A percentile compares a stretch with the other conserved stretches of the same genome.
phyloP scores from a whole-genome alignment of 2,888 invertebrate genomes.

The Holacanthella duospinosa region DNA sequence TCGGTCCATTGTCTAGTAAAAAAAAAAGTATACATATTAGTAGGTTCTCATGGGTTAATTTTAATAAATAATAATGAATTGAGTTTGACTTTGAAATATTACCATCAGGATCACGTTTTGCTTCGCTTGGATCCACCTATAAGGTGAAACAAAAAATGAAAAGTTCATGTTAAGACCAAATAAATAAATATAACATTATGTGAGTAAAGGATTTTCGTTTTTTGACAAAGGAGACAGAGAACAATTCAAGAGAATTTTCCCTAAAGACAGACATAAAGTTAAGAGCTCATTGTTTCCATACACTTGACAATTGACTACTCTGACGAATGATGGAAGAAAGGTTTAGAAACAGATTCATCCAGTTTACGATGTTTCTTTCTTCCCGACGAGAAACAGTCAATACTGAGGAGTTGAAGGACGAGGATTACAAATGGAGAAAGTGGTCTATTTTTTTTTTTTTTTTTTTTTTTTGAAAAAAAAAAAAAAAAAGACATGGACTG shows the following conservation, averaged over 20 bases:
- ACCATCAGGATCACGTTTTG: slow-evolving; percentile 66
- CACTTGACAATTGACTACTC: too few species aligned
- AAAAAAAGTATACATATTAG: not conserved
- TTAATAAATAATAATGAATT: not conserved
- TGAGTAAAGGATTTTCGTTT: not conserved
- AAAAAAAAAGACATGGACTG: too few species aligned
- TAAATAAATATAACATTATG: not conserved
- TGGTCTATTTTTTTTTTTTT: not conserved
- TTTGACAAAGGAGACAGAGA: not conserved
- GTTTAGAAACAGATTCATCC: too few species aligned
- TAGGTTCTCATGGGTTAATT: not conserved
- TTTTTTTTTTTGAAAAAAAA: too few species aligned
- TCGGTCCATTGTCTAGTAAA: slow-evolving; percentile 60
- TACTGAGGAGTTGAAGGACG: not conserved
- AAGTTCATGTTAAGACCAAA: not conserved
- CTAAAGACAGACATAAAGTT: not conserved
- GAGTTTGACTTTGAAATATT: slow-evolving; percentile 13
- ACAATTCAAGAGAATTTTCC: not conserved
- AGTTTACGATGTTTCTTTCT: too few species aligned
- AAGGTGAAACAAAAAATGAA: slow-evolving; percentile 6
- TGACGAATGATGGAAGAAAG: too few species aligned
- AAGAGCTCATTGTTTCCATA: slow-evolving; percentile 6
- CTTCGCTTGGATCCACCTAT: slow-evolving; percentile 81
- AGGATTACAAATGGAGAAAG: not conserved
- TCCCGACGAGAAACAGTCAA: too few species aligned